phyloP scores from a whole-genome alignment of 2,113 vertebrate genomes.

The Pimephales promelas region DNA sequence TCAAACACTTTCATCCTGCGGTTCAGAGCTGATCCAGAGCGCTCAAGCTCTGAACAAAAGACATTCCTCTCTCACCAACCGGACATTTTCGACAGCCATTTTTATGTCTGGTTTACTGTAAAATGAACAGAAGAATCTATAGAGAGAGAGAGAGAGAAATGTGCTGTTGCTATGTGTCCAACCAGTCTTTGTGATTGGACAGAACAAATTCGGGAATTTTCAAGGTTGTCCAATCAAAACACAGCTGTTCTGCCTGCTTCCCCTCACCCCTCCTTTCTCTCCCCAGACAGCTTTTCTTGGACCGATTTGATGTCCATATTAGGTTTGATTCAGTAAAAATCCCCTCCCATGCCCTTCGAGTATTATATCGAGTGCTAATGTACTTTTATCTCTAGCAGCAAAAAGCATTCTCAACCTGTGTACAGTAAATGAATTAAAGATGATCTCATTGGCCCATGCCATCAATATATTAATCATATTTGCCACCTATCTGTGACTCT shows the following conservation, averaged over 20 bases:
- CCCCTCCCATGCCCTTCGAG: slow-evolving; percentile 48
- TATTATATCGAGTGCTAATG: slow-evolving; percentile 49
- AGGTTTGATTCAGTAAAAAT: slow-evolving; percentile 66
- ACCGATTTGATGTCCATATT: slow-evolving; percentile 77
- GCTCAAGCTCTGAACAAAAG: slow-evolving; percentile 53
- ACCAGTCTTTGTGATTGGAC: slow-evolving; percentile 67
- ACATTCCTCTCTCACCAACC: slow-evolving; percentile 32
- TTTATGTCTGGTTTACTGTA: slow-evolving; percentile 61
- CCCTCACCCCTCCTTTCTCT: slow-evolving; percentile 65
- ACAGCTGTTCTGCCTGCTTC: slow-evolving; percentile 43
- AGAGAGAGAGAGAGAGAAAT: slow-evolving; percentile 25
- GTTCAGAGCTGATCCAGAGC: slow-evolving; percentile 59
- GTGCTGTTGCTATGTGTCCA: slow-evolving; percentile 43
- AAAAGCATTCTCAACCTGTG: neutral
- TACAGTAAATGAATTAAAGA: slow-evolving; percentile 45
- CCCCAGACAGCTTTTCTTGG: slow-evolving; percentile 69
- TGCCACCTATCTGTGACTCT: neutral
- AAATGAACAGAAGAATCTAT: slow-evolving; percentile 15
- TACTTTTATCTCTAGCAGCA: slow-evolving; percentile 54
- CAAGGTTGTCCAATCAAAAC: slow-evolving; percentile 71
- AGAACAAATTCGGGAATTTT: slow-evolving; percentile 69
- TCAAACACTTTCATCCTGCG: slow-evolving; percentile 60
- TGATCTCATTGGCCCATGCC: slow-evolving; percentile 29
- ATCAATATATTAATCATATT: slow-evolving; percentile 41
- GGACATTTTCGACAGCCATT: slow-evolving; percentile 61